Conservation (phyloP, 2,888 invertebrate species). For the Isoperla grammatica region DNA sequence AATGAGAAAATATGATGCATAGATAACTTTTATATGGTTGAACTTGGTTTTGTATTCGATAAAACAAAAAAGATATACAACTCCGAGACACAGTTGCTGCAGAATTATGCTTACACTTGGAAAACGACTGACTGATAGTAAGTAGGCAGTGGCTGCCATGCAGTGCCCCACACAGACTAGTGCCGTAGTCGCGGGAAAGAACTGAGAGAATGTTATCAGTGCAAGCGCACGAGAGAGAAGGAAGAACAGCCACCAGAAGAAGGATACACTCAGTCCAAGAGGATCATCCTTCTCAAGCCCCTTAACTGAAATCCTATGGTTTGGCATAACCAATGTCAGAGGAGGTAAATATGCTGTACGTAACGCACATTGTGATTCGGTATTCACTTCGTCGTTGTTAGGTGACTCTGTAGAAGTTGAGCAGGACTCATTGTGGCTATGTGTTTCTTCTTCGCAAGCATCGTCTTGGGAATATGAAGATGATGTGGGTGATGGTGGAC, state of each 20-base stretch:
- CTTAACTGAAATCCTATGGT: constrained; percentile 46
- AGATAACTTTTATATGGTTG: constrained; percentile 63
- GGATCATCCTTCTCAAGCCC: constrained; percentile 71
- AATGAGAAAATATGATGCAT: constrained; percentile 60
- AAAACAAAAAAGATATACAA: constrained; percentile 68
- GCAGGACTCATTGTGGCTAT: no score
- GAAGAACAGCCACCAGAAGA: constrained; percentile 73
- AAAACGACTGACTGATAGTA: constrained; percentile 52
- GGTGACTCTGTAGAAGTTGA: no score
- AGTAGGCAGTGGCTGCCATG: constrained; percentile 55
- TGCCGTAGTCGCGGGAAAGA: constrained; percentile 48
- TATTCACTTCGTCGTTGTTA: no score
- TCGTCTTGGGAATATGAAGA: no score
- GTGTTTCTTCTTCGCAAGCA: no score
- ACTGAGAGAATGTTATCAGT: constrained; percentile 62
- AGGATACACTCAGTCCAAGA: constrained; percentile 60
- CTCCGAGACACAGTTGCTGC: constrained; percentile 62
- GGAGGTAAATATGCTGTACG: background rate
- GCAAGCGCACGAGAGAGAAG: constrained; percentile 65
- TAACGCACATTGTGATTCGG: no score
- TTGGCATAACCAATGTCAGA: constrained; percentile 34
- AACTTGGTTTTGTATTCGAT: constrained; percentile 77
- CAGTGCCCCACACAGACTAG: constrained; percentile 59
- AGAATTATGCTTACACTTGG: constrained; percentile 44
- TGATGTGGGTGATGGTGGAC: background rate